Evolutionary conservation across 2,888 invertebrate genomes (phyloP).

Genomic region (Trilocha varians): DNA sequence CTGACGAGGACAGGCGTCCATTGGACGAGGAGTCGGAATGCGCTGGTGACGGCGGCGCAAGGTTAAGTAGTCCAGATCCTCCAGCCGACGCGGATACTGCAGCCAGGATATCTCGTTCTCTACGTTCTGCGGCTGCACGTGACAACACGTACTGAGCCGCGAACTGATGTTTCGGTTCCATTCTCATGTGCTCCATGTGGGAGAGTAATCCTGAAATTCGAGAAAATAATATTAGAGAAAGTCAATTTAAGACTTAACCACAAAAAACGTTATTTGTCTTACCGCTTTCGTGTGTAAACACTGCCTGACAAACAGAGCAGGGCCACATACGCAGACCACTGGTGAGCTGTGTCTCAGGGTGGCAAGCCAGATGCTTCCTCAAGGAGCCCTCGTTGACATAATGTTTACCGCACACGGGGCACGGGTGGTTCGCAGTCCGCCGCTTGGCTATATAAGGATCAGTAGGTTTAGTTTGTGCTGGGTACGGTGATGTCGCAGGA

Average conservation of each 20-base stretch:
- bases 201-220: constrained; percentile 84
- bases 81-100: constrained; percentile 78
- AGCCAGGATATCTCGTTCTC: constrained; percentile 86
- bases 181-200: constrained; percentile 97
- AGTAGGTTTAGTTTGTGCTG: constrained; percentile 72
- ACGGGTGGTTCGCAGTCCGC: constrained; percentile 94
- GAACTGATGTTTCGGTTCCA: constrained; percentile 97
- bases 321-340: constrained; percentile 96
- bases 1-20: constrained; percentile 85
- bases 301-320: constrained; percentile 95
- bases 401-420: constrained; percentile 95
- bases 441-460: constrained; percentile 93
- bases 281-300: constrained; percentile 96
- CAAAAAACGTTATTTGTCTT: constrained; percentile 30
- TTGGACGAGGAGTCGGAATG: constrained; percentile 91
- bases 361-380: constrained; percentile 93
- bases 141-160: constrained; percentile 95
- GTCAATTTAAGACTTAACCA: not conserved
- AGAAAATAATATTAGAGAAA: not conserved
- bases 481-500: constrained; percentile 76
- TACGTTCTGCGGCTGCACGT: constrained; percentile 90
- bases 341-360: constrained; percentile 92
- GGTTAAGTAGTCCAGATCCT: constrained; percentile 76
- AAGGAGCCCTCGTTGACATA: constrained; percentile 95
- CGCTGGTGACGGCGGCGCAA: constrained; percentile 88